A percentile compares a stretch with the other conserved stretches of the same genome.
Evolutionary conservation across 2,888 invertebrate species (phyloP).

Genomic region (Andrena hattorfiana): DNA sequence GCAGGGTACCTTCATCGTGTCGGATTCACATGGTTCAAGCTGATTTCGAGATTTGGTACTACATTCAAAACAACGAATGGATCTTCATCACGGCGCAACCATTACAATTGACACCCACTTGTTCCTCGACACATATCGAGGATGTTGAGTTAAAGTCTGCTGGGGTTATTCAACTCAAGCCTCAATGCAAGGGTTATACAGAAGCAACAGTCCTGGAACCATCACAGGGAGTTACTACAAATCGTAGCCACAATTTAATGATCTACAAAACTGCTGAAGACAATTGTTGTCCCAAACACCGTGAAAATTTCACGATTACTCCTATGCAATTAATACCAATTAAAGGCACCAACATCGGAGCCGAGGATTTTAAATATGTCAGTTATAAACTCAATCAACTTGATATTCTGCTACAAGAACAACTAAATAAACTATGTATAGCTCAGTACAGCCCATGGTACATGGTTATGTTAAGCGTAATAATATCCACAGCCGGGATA

Average conservation of each 20-base stretch:
- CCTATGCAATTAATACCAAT: background rate
- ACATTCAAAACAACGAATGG: background rate
- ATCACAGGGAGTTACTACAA: background rate
- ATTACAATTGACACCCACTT: background rate
- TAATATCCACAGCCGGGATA: background rate
- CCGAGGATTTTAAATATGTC: slow-evolving; percentile 7
- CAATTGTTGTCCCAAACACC: background rate
- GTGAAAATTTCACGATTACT: background rate
- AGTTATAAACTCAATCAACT: slow-evolving; percentile 5
- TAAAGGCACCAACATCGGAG: background rate
- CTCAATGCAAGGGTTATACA: background rate
- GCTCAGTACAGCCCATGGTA: background rate
- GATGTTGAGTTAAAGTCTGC: background rate
- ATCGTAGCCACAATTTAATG: too few relatives aligned
- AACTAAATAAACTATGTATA: background rate
- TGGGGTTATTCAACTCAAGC: background rate
- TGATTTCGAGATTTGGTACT: background rate
- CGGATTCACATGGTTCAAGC: background rate
- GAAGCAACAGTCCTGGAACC: background rate
- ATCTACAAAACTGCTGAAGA: too few relatives aligned
- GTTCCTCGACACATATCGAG: background rate
- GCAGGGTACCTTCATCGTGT: background rate
- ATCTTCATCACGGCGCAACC: background rate
- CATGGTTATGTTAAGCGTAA: background rate
- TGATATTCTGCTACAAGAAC: background rate